Conservation (phyloP, 2,797 vertebrate genomes). For the Corythornis leucogaster region DNA sequence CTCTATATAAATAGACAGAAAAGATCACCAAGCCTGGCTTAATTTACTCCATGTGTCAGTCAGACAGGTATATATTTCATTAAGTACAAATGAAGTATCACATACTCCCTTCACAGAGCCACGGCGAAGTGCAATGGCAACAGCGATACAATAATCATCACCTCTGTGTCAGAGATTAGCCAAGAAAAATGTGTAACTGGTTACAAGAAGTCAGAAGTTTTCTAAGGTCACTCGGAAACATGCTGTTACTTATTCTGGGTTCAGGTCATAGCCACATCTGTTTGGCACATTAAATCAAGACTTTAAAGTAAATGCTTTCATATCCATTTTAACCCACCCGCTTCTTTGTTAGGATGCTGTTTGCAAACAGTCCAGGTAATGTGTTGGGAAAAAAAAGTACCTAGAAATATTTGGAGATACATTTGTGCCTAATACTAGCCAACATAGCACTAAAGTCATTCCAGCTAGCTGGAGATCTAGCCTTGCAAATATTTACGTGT, state of each 20-base stretch:
- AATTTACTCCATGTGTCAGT: background rate
- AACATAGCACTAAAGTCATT: fast-evolving
- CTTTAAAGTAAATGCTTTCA: background rate
- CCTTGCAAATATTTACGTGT: background rate
- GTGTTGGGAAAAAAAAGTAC: background rate
- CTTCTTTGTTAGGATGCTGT: background rate
- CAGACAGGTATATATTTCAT: background rate
- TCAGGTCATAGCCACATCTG: background rate
- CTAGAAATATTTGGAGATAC: background rate
- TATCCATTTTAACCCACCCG: background rate
- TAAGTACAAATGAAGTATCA: background rate
- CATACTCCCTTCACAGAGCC: background rate
- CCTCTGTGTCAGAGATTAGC: background rate
- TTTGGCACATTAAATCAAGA: background rate
- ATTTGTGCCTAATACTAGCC: background rate
- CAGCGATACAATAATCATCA: background rate
- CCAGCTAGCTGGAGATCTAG: background rate
- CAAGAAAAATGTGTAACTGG: background rate
- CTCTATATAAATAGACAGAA: background rate
- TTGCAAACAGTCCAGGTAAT: background rate
- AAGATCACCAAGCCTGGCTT: background rate
- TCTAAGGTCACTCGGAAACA: background rate
- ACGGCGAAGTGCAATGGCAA: background rate
- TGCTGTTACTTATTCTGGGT: background rate
- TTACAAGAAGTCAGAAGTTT: background rate